Percentiles rank a stretch among this genome's conserved stretches.
phyloP scores from a whole-genome alignment of 2,888 invertebrate genomes.

The Drosophila meridiana region DNA sequence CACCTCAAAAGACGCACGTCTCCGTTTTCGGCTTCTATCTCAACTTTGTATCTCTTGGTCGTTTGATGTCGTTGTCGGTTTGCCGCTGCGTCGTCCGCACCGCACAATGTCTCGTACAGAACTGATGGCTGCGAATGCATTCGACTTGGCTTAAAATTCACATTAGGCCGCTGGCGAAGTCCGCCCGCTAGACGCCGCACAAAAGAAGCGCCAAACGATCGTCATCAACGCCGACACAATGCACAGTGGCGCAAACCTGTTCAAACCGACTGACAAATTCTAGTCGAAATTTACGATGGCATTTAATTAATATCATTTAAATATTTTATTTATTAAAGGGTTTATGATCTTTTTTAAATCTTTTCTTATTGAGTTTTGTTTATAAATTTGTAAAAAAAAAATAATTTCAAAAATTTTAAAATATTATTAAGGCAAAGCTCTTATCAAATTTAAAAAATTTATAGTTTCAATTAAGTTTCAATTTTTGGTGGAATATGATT shows the following conservation, averaged over 20 bases:
- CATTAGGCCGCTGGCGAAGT: constrained; percentile 63
- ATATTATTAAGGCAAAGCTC: no score
- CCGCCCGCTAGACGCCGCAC: constrained; percentile 67
- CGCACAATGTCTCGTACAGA: constrained; percentile 77
- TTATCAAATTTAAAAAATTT: no score
- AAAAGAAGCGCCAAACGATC: constrained; percentile 69
- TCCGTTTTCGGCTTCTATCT: constrained; percentile 25
- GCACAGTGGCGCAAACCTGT: constrained; percentile 56
- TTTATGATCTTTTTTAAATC: no score
- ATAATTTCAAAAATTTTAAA: no score
- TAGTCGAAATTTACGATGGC: background rate
- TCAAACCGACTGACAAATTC: background rate
- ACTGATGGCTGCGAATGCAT: constrained; percentile 81
- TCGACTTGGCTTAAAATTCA: constrained; percentile 78
- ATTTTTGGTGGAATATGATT: no score
- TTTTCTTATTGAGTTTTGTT: no score
- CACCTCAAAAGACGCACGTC: constrained; percentile 60
- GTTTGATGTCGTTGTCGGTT: constrained; percentile 3
- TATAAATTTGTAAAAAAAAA: no score
- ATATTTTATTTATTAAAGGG: background rate
- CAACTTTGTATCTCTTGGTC: constrained; percentile 9
- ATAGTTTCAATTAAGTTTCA: no score
- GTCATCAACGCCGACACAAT: constrained; percentile 40
- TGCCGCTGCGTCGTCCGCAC: constrained; percentile 75
- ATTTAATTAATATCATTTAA: background rate